These are phyloP conservation scores for Drosophila murphyi DNA, from an alignment of 1,140 invertebrate species.

Conservation along the genomic window DNA sequence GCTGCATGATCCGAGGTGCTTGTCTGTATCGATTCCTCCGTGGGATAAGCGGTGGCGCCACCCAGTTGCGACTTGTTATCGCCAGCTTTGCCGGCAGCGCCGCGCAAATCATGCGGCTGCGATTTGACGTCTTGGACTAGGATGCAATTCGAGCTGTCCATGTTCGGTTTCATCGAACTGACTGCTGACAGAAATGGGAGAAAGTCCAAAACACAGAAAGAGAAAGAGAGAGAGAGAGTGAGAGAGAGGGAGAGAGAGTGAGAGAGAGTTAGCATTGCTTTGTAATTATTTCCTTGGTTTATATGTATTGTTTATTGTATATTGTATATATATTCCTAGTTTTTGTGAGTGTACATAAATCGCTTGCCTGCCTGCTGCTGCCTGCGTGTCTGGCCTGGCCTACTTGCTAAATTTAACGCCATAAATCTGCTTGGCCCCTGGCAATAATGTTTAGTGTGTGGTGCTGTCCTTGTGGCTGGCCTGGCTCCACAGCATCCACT, in stretches of 20 bases:
- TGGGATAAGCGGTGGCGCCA: conserved; percentile 73
- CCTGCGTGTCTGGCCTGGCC: conserved; percentile 1
- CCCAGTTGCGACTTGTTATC: conserved; percentile 86
- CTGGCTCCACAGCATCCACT: conserved; percentile 12
- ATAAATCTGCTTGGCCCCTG: conserved; percentile 66
- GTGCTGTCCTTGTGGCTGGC: conserved; percentile 40
- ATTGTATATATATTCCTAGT: too few relatives aligned
- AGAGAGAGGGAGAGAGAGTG: neutral
- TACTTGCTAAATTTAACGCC: conserved; percentile 44
- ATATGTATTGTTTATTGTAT: too few relatives aligned
- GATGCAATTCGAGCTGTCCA: conserved; percentile 94
- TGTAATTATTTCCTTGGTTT: neutral
- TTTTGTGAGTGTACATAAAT: conserved; percentile 51
- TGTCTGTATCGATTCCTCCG: conserved; percentile 88
- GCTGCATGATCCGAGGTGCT: conserved; percentile 88
- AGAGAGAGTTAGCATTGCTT: conserved; percentile 18
- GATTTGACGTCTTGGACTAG: conserved; percentile 95
- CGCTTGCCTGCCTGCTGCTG: conserved; percentile 27
- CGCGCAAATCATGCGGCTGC: conserved; percentile 91
- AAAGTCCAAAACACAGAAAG: neutral
- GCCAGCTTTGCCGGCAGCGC: conserved; percentile 77
- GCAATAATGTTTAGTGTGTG: conserved; percentile 68
- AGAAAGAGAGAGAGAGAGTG: neutral
- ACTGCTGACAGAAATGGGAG: conserved; percentile 88
- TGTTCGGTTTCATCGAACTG: conserved; percentile 92